Percentiles rank a stretch among this genome's conserved stretches.
Conservation (phyloP, 1,140 invertebrate genomes). For the Monomorium pharaonis region DNA sequence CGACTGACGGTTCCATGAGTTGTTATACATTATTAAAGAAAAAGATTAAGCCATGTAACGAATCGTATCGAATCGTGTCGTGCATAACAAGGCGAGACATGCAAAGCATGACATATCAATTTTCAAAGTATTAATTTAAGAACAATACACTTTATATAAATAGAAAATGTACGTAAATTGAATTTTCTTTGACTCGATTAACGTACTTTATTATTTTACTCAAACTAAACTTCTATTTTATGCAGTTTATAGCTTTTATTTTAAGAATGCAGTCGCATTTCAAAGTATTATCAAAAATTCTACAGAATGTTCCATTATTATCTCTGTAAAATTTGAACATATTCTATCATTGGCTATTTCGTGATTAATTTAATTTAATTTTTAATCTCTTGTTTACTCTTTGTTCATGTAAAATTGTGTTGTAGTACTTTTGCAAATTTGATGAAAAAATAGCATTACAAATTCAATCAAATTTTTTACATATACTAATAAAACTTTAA, state of each 20-base stretch:
- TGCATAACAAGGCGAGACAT: background rate
- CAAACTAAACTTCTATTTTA: background rate
- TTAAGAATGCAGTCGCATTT: too few relatives aligned
- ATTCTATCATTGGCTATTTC: too few relatives aligned
- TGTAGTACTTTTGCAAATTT: too few relatives aligned
- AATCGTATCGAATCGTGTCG: background rate
- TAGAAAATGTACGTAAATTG: background rate
- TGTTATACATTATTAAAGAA: constrained; percentile 16
- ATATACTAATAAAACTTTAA: too few relatives aligned
- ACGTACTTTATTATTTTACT: background rate
- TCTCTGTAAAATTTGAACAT: too few relatives aligned
- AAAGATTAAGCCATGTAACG: background rate
- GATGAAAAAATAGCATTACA: too few relatives aligned
- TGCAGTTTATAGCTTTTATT: background rate
- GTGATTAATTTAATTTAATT: too few relatives aligned
- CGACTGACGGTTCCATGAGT: background rate
- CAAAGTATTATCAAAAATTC: too few relatives aligned
- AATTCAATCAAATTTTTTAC: too few relatives aligned
- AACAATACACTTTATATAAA: background rate
- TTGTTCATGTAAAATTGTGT: too few relatives aligned
- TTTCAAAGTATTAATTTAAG: background rate
- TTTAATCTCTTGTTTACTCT: too few relatives aligned
- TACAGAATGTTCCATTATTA: too few relatives aligned
- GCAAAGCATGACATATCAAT: background rate
- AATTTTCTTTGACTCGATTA: background rate